These are phyloP conservation scores for Campoletis sonorensis DNA, from an alignment of 1,140 invertebrate species.

Conservation along the genomic window DNA sequence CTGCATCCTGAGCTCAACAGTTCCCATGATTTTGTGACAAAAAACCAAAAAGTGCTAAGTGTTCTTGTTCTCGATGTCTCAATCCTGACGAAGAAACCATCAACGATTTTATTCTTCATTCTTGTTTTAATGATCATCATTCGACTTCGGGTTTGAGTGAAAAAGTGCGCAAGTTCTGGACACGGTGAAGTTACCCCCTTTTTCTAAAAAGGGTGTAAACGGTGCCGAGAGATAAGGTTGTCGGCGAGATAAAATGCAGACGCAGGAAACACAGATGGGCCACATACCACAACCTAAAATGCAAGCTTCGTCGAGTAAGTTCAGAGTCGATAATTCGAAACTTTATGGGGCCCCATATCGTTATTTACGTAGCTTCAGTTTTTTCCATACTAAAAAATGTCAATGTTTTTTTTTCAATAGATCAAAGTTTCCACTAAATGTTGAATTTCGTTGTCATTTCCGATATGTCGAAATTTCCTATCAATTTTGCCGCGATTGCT, in stretches of 20 bases:
- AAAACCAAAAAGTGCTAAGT: neutral
- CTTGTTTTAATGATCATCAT: neutral
- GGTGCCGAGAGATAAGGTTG: neutral
- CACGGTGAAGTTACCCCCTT: constrained; percentile 26
- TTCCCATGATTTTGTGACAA: neutral
- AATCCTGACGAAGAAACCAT: neutral
- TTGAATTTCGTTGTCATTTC: too few relatives aligned
- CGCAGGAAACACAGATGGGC: constrained; percentile 59
- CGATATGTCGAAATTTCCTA: too few relatives aligned
- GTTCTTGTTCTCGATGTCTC: neutral
- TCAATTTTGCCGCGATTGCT: too few relatives aligned
- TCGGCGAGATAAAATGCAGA: constrained; percentile 60
- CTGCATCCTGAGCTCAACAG: neutral
- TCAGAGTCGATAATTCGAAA: neutral
- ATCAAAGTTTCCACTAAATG: too few relatives aligned
- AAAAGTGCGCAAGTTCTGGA: constrained; percentile 28
- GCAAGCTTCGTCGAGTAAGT: constrained; percentile 69
- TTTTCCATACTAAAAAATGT: too few relatives aligned
- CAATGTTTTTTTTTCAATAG: too few relatives aligned
- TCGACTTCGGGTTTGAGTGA: neutral
- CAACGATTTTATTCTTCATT: neutral
- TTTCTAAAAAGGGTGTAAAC: constrained; percentile 1
- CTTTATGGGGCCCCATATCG: neutral
- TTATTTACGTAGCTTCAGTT: too few relatives aligned
- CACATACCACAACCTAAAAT: constrained; percentile 63